Conservation (phyloP, 2,888 invertebrate genomes). For the Sinhomidia bicolor region DNA sequence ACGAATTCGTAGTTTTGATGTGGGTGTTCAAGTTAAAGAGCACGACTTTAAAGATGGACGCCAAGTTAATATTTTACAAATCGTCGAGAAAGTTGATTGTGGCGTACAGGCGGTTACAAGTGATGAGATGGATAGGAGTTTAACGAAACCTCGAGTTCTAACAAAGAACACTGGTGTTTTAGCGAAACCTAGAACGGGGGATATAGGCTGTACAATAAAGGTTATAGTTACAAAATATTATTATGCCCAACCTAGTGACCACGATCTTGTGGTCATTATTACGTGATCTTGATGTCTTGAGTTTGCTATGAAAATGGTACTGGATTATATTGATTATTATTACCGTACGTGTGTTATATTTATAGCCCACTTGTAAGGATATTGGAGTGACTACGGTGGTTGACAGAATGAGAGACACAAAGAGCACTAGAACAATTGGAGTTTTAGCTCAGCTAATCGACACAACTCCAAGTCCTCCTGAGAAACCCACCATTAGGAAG, state of each 20-base stretch:
- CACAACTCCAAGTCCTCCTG: neutral
- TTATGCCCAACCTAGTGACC: too few relatives aligned
- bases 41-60: slow-evolving; percentile 74
- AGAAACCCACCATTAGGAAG: slow-evolving; percentile 45
- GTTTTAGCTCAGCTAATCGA: slow-evolving; percentile 46
- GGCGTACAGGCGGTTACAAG: slow-evolving; percentile 74
- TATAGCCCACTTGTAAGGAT: slow-evolving; percentile 74
- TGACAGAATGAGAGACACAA: slow-evolving; percentile 51
- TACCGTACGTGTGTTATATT: too few relatives aligned
- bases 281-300: too few relatives aligned
- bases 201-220: slow-evolving; percentile 82
- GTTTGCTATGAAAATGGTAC: too few relatives aligned
- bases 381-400: slow-evolving; percentile 54
- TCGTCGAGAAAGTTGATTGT: slow-evolving; percentile 78
- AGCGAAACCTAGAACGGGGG: slow-evolving; percentile 82
- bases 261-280: too few relatives aligned
- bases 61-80: slow-evolving; percentile 74
- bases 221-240: too few relatives aligned
- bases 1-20: slow-evolving; percentile 76
- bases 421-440: slow-evolving; percentile 67
- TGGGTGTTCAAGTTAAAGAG: slow-evolving; percentile 78
- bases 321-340: too few relatives aligned
- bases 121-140: slow-evolving; percentile 44
- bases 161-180: slow-evolving; percentile 72
- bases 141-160: slow-evolving; percentile 34